Evolutionary conservation across 2,113 vertebrate species (phyloP).

Genomic region (Brienomyrus brachyistius): DNA sequence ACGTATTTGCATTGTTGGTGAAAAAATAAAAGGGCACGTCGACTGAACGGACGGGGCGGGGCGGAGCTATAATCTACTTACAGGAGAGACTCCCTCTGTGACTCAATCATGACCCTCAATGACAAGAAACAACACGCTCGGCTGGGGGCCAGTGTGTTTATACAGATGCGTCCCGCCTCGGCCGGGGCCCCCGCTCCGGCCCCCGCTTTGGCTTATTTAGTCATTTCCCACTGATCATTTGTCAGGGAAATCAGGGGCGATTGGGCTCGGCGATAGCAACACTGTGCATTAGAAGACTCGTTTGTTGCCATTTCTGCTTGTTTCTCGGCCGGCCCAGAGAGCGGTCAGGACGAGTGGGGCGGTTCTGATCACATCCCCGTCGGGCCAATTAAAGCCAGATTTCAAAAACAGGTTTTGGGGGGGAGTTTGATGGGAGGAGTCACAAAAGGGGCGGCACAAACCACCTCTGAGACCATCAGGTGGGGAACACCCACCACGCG

Average conservation of each 20-base stretch:
- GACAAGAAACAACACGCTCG: conserved; percentile 65
- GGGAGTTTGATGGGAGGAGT: neutral
- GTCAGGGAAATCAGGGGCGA: neutral
- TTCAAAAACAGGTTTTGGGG: neutral
- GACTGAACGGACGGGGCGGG: conserved; percentile 65
- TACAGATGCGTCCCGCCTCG: conserved; percentile 53
- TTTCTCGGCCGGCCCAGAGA: neutral
- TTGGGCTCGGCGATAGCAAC: neutral
- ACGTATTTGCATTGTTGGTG: conserved; percentile 62
- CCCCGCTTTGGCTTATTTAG: conserved; percentile 18
- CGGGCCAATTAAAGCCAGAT: neutral
- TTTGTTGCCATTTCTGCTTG: neutral
- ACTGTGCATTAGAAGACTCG: neutral
- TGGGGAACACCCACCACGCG: neutral
- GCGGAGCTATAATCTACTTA: conserved; percentile 68
- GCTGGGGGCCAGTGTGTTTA: conserved; percentile 63
- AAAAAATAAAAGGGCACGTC: conserved; percentile 64
- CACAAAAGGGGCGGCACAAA: neutral
- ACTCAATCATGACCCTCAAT: conserved; percentile 60
- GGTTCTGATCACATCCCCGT: neutral
- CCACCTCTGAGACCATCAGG: neutral
- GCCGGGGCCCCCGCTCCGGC: conserved; percentile 38
- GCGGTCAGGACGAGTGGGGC: neutral
- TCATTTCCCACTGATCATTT: conserved; percentile 1
- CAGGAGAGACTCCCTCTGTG: conserved; percentile 54